Percentiles rank a stretch among this genome's conserved stretches.
Conservation (phyloP, 2,797 vertebrate species). For the Moxostoma hubbsi region DNA sequence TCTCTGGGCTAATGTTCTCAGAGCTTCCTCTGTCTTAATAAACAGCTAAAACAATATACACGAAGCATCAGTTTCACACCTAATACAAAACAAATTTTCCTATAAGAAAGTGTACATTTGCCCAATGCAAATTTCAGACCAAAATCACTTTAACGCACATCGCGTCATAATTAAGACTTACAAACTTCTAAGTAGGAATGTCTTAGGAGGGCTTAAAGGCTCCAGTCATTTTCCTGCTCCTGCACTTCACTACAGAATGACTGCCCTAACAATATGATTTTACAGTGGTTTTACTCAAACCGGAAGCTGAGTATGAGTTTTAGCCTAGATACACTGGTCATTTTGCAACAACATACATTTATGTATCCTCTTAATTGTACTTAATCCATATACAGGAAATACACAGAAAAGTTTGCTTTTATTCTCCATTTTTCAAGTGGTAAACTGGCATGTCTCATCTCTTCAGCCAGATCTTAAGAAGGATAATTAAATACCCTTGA, state of each 20-base stretch:
- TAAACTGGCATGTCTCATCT: too few relatives aligned
- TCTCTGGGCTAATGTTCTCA: not conserved
- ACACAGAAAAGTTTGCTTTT: too few relatives aligned
- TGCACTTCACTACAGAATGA: not conserved
- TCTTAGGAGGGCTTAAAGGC: not conserved
- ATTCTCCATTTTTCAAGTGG: too few relatives aligned
- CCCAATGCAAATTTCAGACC: not conserved
- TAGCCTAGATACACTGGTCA: constrained; percentile 6
- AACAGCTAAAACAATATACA: not conserved
- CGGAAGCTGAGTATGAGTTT: constrained; percentile 17
- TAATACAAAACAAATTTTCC: too few relatives aligned
- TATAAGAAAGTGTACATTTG: not conserved
- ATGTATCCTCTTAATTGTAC: constrained; percentile 31
- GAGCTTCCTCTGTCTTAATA: not conserved
- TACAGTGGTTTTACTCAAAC: not conserved
- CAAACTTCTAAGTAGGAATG: not conserved
- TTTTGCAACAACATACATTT: constrained; percentile 43
- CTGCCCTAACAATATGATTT: not conserved
- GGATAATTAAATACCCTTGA: too few relatives aligned
- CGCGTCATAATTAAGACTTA: not conserved
- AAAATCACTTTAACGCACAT: not conserved
- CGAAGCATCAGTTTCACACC: not conserved
- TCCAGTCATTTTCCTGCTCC: not conserved
- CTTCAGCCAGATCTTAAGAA: too few relatives aligned
- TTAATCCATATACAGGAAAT: not conserved